phyloP scores from a whole-genome alignment of 2,797 vertebrate genomes.

The Propithecus perrieri region DNA sequence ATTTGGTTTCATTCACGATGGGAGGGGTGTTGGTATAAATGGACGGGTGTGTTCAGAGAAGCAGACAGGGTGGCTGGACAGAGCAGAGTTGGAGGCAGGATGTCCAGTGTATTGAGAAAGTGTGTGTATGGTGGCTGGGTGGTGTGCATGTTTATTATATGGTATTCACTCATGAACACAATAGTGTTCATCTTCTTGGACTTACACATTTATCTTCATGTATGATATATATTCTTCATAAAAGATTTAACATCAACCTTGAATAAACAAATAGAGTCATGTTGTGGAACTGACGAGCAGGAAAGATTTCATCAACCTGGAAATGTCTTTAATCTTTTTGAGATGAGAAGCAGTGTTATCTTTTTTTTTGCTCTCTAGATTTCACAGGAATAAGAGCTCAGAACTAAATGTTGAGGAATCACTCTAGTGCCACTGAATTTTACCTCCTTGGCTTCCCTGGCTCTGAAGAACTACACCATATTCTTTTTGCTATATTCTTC shows the following conservation, averaged over 20 bases:
- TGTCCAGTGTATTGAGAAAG: not conserved
- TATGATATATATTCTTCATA: not conserved
- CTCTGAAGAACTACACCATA: not conserved
- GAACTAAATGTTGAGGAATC: conserved; percentile 20
- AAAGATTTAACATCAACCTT: not conserved
- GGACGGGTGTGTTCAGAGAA: not conserved
- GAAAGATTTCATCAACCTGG: not conserved
- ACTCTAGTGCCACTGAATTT: not conserved
- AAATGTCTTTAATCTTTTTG: not conserved
- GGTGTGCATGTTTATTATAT: not conserved
- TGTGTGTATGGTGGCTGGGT: not conserved
- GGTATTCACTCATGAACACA: not conserved
- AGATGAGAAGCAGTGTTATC: not conserved
- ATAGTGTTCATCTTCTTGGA: not conserved
- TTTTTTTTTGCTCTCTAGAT: not conserved
- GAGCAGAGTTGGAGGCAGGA: not conserved
- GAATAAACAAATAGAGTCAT: not conserved
- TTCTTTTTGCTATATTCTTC: conserved; percentile 27
- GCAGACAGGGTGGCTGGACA: not conserved
- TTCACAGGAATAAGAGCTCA: not conserved
- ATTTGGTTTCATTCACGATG: not conserved
- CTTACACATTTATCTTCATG: not conserved
- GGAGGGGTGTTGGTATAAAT: not conserved
- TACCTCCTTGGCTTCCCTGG: conserved; percentile 44
- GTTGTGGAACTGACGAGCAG: not conserved